Percentiles rank a stretch among this genome's conserved stretches.
Evolutionary conservation across 2,888 invertebrate species (phyloP).

Genomic region (Dexiosoma caninum): DNA sequence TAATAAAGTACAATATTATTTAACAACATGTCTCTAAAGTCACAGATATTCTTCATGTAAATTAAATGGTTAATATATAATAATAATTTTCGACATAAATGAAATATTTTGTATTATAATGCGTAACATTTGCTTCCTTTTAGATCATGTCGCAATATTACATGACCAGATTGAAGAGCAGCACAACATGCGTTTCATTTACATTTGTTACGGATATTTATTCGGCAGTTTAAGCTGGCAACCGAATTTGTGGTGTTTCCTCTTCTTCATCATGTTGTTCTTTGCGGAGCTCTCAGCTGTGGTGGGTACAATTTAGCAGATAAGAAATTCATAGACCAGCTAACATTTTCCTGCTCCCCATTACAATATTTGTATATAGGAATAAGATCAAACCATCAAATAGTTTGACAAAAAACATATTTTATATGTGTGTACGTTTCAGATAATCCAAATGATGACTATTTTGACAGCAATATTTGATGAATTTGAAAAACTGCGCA

Average conservation of each 20-base stretch:
- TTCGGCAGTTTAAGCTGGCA: slow-evolving; percentile 71
- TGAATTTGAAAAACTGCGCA: slow-evolving; percentile 72
- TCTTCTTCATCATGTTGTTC: slow-evolving; percentile 88
- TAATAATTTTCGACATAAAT: too few relatives aligned
- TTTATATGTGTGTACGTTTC: background rate
- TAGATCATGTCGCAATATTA: slow-evolving; percentile 72
- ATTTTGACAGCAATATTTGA: slow-evolving; percentile 74
- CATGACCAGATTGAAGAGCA: slow-evolving; percentile 71
- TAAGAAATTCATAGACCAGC: background rate
- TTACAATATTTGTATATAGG: too few relatives aligned
- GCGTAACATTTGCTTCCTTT: background rate
- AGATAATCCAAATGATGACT: slow-evolving; percentile 74
- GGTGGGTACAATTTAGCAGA: slow-evolving; percentile 79
- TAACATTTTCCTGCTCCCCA: too few relatives aligned
- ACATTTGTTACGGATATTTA: slow-evolving; percentile 71
- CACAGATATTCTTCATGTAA: too few relatives aligned
- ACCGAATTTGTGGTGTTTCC: slow-evolving; percentile 82
- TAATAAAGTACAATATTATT: too few relatives aligned
- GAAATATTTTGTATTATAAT: too few relatives aligned
- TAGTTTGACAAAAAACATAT: too few relatives aligned
- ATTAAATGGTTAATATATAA: too few relatives aligned
- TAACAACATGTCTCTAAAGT: too few relatives aligned
- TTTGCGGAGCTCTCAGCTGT: slow-evolving; percentile 86
- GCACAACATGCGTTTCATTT: slow-evolving; percentile 73
- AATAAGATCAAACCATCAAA: background rate